Base-by-base conservation (phyloP, 2,888 invertebrate species). In the Drosophila rellima region DNA sequence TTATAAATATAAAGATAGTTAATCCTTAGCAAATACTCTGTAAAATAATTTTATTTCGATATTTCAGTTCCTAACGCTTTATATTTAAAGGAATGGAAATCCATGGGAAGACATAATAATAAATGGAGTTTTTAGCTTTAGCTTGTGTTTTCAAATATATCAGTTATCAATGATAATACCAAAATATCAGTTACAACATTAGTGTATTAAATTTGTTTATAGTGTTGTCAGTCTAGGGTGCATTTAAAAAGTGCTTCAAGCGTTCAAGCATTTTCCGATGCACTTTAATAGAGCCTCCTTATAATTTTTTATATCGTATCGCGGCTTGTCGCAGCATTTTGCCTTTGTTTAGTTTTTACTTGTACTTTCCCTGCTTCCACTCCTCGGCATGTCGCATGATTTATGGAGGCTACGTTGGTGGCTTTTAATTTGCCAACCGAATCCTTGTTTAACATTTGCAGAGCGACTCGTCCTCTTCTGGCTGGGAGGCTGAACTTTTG, bases 361-460 rank as follows among this genome's bases (percentile, higher is more conserved):
- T 20, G 15, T 17, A 13, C 13, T 35, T 44, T 42, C 17, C 11
- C 17, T 2, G 35, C 33, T 45, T 61, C 61, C 54, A 40, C 26
- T 48, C 23, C 60, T 52, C 45, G 62, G 55, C 82, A 76, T 64
- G 77, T 33, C 70, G 70, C 74, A 75, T 90, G 90, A 90, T 90
- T 91, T 90, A 90, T 81, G 79, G 71, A 69, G 80, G 76, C 77
- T 57, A 56, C 76, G 74, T 78, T 78, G 77, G 79, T 74, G 80
- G 82, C 76, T 90, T 87, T 90, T 87, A 86, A 86, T 89, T 89
- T 90, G 80, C 86, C 70, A 67, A 67, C 70, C 64, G 70, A 79
- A 84, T 82, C 81, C 78, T 73, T 80, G 78, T 71, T 74, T 80
- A 80, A 80, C 64, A 81, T 87, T 71, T 57, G 78, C 74, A 52